Conservation (phyloP, 2,113 vertebrate genomes). For the Siphamia tubifer region DNA sequence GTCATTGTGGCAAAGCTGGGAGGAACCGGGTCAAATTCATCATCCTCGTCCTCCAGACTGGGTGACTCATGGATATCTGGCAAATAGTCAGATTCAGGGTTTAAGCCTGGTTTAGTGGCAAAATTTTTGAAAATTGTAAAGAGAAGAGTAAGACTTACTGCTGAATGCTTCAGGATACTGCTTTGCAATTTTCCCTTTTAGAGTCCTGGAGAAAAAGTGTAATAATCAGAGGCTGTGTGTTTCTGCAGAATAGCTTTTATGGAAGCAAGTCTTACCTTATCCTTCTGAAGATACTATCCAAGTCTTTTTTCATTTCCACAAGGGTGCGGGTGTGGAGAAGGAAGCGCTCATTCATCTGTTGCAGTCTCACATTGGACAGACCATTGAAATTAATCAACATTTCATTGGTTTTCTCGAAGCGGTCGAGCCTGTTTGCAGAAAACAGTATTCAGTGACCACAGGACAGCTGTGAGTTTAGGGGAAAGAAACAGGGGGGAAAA, state of each 20-base stretch:
- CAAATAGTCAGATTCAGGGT: background rate
- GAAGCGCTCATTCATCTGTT: constrained; percentile 96
- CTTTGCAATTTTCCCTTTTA: constrained; percentile 93
- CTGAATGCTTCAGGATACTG: constrained; percentile 96
- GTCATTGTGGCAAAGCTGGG: constrained; percentile 81
- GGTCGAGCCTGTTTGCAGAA: constrained; percentile 86
- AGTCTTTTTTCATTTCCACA: constrained; percentile 96
- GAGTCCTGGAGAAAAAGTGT: constrained; percentile 73
- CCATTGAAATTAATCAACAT: constrained; percentile 98
- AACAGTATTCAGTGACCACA: background rate
- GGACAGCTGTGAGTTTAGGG: background rate
- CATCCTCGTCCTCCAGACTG: constrained; percentile 87
- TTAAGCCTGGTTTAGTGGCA: background rate
- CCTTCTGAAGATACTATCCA: constrained; percentile 94
- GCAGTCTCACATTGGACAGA: constrained; percentile 88
- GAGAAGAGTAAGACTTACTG: constrained; percentile 85
- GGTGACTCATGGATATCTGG: constrained; percentile 88
- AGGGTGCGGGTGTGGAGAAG: constrained; percentile 90
- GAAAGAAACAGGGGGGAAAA: background rate
- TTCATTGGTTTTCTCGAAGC: constrained; percentile 98
- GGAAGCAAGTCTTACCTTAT: constrained; percentile 80
- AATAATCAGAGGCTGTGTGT: background rate
- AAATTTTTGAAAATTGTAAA: background rate
- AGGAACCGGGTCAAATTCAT: constrained; percentile 86
- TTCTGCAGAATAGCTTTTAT: background rate